phyloP scores from a whole-genome alignment of 2,797 vertebrate species.

The Potorous gilbertii region DNA sequence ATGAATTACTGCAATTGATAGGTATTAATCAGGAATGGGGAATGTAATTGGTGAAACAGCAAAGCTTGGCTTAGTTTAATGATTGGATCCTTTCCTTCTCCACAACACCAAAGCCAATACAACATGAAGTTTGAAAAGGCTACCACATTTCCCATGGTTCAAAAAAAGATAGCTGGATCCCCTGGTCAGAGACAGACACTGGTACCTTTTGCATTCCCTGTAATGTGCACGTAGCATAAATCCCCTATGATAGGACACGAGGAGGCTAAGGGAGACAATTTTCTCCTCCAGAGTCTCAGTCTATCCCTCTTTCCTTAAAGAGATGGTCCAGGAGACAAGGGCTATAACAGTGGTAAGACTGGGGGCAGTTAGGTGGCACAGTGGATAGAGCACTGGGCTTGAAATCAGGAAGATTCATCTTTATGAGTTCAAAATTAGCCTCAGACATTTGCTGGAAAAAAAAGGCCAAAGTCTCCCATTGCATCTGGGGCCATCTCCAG shows the following conservation, averaged over 20 bases:
- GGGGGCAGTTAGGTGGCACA: not conserved
- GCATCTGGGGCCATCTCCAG: not conserved
- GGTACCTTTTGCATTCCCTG: not conserved
- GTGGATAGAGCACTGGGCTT: not conserved
- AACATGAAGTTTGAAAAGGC: not conserved
- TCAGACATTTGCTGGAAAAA: not conserved
- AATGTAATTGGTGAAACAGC: not conserved
- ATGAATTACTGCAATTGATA: slow-evolving; percentile 48
- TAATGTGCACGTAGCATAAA: not conserved
- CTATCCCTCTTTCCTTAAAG: not conserved
- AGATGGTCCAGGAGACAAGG: not conserved
- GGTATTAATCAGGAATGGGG: slow-evolving; percentile 50
- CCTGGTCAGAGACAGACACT: not conserved
- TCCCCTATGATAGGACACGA: not conserved
- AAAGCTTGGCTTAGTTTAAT: not conserved
- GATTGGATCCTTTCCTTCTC: slow-evolving; percentile 10
- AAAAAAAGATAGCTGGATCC: not conserved
- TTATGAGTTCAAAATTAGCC: not conserved
- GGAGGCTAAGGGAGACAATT: not conserved
- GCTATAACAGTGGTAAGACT: not conserved
- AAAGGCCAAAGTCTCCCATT: not conserved
- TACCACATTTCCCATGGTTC: not conserved
- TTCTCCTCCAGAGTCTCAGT: not conserved
- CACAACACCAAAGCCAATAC: not conserved
- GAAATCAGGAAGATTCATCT: not conserved